These are phyloP conservation scores for Naso thynnoides DNA, from an alignment of 2,797 vertebrate genomes.

Conservation along the genomic window DNA sequence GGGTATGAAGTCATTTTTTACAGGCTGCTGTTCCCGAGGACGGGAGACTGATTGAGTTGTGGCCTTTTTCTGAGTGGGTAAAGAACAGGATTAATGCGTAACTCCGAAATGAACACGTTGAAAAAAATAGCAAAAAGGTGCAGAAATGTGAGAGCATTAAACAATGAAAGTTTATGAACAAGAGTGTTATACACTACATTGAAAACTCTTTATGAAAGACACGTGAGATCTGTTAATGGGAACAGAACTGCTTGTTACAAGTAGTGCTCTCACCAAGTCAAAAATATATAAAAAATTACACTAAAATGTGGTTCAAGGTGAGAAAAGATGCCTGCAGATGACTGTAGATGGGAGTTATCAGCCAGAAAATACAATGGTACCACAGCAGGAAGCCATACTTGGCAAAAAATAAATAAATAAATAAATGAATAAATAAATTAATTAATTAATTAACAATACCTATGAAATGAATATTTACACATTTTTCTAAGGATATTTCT, in stretches of 20 bases:
- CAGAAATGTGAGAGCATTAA: slow-evolving; percentile 62
- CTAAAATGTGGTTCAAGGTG: too few relatives aligned
- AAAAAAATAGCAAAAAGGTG: slow-evolving; percentile 24
- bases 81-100: slow-evolving; percentile 82
- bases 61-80: slow-evolving; percentile 67
- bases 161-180: slow-evolving; percentile 68
- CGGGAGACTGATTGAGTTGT: slow-evolving; percentile 70
- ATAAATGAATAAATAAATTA: too few relatives aligned
- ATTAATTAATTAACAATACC: too few relatives aligned
- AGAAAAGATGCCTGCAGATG: too few relatives aligned
- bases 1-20: slow-evolving; percentile 79
- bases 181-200: slow-evolving; percentile 37
- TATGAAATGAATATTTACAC: too few relatives aligned
- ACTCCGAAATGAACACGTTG: slow-evolving; percentile 65
- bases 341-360: too few relatives aligned
- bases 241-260: slow-evolving; percentile 16
- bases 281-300: too few relatives aligned
- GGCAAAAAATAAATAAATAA: too few relatives aligned
- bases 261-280: too few relatives aligned
- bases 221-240: not conserved
- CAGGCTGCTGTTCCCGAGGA: slow-evolving; percentile 68
- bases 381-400: too few relatives aligned
- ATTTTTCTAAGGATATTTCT: too few relatives aligned
- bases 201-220: slow-evolving; percentile 48
- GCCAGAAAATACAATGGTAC: too few relatives aligned